Evolutionary conservation across 2,797 vertebrate species (phyloP).

Genomic region (Perodicticus potto): DNA sequence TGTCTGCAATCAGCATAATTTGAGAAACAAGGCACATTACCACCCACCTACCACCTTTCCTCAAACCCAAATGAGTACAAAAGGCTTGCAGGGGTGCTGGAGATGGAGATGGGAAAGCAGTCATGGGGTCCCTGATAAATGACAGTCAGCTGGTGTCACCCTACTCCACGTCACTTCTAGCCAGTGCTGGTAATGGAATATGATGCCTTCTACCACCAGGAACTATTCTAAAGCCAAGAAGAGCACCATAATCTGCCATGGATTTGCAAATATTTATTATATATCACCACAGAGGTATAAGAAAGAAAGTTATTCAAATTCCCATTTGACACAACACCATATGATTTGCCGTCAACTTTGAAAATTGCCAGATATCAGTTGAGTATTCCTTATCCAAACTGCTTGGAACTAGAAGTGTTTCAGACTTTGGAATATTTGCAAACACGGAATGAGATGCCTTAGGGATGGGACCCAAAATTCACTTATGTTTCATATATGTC

Average conservation of each 20-base stretch:
- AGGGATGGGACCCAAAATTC: background rate
- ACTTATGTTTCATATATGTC: background rate
- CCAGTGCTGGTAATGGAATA: background rate
- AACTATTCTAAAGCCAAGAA: background rate
- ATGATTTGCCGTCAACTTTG: constrained; percentile 30
- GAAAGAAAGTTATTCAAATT: background rate
- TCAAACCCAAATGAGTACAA: background rate
- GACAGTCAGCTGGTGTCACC: background rate
- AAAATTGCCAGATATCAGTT: background rate
- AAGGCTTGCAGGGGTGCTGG: constrained; percentile 11
- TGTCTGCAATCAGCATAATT: background rate
- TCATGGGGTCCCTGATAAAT: background rate
- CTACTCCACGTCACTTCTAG: background rate
- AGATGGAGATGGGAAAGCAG: constrained; percentile 11
- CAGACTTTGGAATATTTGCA: background rate
- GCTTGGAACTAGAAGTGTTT: background rate
- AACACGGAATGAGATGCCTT: background rate
- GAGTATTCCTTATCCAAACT: background rate
- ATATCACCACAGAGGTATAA: background rate
- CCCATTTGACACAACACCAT: constrained; percentile 4
- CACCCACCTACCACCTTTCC: background rate
- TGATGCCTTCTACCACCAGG: background rate
- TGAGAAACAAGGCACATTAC: background rate
- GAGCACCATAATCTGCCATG: background rate
- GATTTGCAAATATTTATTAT: background rate